Evolutionary conservation across 35 echinoderm and acorn worm genomes (phyloP).

Genomic region (Lytechinus pictus): DNA sequence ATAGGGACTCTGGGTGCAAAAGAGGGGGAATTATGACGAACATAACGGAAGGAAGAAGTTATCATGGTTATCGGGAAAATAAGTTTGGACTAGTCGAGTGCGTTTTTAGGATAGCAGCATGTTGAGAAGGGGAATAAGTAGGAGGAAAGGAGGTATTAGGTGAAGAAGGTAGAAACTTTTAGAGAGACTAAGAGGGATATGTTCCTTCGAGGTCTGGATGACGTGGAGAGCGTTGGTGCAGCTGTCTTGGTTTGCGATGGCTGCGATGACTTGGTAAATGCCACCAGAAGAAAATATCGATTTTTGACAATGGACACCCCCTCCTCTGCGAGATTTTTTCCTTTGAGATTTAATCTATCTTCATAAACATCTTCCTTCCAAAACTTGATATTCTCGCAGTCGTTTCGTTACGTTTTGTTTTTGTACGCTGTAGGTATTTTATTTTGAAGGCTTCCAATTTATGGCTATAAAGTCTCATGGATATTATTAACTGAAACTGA

Average conservation of each 20-base stretch:
- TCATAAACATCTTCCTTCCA: conserved; percentile 12
- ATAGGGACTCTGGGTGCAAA: no score
- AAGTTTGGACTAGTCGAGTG: no score
- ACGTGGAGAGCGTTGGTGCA: not conserved
- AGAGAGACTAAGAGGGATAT: not conserved
- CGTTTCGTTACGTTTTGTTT: not conserved
- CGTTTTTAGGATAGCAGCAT: no score
- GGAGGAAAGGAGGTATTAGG: not conserved
- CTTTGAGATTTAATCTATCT: not conserved
- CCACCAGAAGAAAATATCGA: not conserved
- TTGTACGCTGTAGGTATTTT: no score
- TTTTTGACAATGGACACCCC: conserved; percentile 15
- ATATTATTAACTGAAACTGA: no score
- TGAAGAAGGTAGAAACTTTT: not conserved
- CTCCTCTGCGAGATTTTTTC: not conserved
- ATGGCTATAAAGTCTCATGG: no score
- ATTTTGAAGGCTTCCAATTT: no score
- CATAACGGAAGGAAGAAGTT: not conserved
- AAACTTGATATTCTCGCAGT: not conserved
- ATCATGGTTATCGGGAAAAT: no score
- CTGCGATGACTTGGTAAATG: conserved; percentile 1
- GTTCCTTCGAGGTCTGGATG: not conserved
- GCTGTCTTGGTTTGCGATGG: not conserved
- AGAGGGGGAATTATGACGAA: no score
- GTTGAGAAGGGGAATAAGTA: not conserved